phyloP scores from a whole-genome alignment of 2,113 vertebrate genomes.

The Channa argus region DNA sequence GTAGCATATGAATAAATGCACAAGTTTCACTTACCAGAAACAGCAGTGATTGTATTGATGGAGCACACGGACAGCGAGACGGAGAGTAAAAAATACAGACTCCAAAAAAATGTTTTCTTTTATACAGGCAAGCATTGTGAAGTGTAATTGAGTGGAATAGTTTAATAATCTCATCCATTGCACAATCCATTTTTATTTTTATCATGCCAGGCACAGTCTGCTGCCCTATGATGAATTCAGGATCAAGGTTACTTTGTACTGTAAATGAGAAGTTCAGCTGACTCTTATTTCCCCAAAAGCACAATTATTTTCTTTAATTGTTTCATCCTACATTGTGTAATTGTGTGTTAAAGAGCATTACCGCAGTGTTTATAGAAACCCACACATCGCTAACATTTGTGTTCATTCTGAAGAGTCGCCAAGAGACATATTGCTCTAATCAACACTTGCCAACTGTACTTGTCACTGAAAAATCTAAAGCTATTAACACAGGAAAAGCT shows the following conservation, averaged over 20 bases:
- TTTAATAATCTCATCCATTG: neutral
- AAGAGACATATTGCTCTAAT: slow-evolving; percentile 33
- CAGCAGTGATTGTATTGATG: slow-evolving; percentile 21
- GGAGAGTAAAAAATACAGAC: neutral
- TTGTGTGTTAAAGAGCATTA: neutral
- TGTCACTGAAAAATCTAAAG: slow-evolving; percentile 11
- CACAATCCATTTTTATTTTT: neutral
- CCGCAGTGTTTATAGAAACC: slow-evolving; percentile 4
- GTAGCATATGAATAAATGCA: slow-evolving; percentile 37
- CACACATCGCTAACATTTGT: slow-evolving; percentile 17
- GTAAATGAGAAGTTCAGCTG: too few relatives aligned
- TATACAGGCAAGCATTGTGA: neutral
- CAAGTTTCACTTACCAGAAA: slow-evolving; percentile 54
- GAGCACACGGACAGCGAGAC: neutral
- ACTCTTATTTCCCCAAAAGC: neutral
- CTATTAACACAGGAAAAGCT: slow-evolving; percentile 4
- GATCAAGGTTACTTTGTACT: neutral
- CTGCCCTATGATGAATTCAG: neutral
- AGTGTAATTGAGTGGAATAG: neutral
- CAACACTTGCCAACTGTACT: slow-evolving; percentile 25
- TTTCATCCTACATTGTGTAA: neutral
- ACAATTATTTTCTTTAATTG: neutral
- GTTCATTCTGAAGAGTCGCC: slow-evolving; percentile 32
- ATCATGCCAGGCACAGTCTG: neutral
- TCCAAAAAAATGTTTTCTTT: neutral